These are phyloP conservation scores for Drosophila obscura DNA, from an alignment of 1,140 invertebrate genomes.

Conservation along the genomic window DNA sequence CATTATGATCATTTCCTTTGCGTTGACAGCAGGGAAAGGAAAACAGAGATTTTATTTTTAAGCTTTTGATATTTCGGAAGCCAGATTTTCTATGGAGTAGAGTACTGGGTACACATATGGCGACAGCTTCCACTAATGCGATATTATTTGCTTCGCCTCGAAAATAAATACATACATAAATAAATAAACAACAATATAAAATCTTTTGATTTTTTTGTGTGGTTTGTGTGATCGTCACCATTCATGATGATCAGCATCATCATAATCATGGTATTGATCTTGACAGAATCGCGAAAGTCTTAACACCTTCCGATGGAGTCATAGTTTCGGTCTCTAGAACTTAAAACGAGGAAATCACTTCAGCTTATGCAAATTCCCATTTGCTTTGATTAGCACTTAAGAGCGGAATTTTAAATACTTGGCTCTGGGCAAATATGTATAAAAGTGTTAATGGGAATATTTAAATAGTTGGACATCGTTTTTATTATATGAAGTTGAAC, in stretches of 20 bases:
- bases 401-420: conserved; percentile 35
- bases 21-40: conserved; percentile 9
- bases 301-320: conserved; percentile 51
- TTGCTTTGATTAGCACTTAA: conserved; percentile 47
- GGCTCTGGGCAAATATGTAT: neutral
- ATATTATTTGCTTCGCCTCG: conserved; percentile 64
- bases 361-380: conserved; percentile 39
- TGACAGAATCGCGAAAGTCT: conserved; percentile 38
- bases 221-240: conserved; percentile 6
- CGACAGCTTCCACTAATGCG: conserved; percentile 47
- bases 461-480: neutral
- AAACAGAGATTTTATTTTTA: conserved; percentile 10
- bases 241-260: conserved; percentile 19
- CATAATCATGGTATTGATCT: conserved; percentile 56
- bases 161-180: conserved; percentile 33
- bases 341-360: conserved; percentile 51
- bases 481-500: too few relatives aligned
- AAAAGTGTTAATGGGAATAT: conserved; percentile 27
- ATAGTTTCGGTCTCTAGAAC: neutral
- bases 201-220: conserved; percentile 34
- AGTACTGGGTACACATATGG: neutral
- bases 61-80: conserved; percentile 12
- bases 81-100: neutral
- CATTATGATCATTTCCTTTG: conserved; percentile 53
- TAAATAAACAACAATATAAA: conserved; percentile 37